These are phyloP conservation scores for Nyctereutes procyonoides DNA, from an alignment of 2,113 vertebrate genomes.

Conservation along the genomic window DNA sequence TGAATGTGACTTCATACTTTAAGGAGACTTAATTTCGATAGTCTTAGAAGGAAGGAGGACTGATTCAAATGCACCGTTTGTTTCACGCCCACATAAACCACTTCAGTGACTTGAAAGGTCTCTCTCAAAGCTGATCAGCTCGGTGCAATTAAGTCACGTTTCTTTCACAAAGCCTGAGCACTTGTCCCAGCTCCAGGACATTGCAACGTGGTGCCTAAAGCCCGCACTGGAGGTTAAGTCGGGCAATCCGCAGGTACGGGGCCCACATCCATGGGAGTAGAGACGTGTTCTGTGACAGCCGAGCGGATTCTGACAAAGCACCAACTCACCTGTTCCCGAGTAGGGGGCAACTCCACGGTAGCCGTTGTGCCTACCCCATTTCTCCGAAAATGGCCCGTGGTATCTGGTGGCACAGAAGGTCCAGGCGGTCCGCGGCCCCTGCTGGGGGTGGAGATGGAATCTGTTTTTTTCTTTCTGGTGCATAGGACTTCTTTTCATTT, in stretches of 20 bases:
- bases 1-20: conserved; percentile 89
- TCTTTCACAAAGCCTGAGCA: conserved; percentile 85
- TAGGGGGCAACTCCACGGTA: conserved; percentile 91
- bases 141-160: conserved; percentile 87
- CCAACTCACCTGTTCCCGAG: conserved; percentile 74
- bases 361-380: conserved; percentile 86
- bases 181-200: conserved; percentile 85
- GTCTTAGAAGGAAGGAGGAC: conserved; percentile 81
- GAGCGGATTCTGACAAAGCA: conserved; percentile 57
- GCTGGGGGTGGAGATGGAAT: conserved; percentile 60
- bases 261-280: fast-evolving
- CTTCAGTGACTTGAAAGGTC: conserved; percentile 82
- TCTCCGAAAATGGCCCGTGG: conserved; percentile 80
- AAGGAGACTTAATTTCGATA: conserved; percentile 89
- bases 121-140: conserved; percentile 84
- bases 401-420: conserved; percentile 82
- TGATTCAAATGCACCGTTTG: conserved; percentile 82
- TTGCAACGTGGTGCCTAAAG: conserved; percentile 87
- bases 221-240: conserved; percentile 91
- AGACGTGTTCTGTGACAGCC: conserved; percentile 83
- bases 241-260: conserved; percentile 75
- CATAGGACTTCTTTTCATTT: background rate
- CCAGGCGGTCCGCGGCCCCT: conserved; percentile 79
- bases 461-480: background rate
- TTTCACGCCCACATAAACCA: conserved; percentile 86